Evolutionary conservation across 2,888 invertebrate genomes (phyloP).

Genomic region (Xestia ashworthii): DNA sequence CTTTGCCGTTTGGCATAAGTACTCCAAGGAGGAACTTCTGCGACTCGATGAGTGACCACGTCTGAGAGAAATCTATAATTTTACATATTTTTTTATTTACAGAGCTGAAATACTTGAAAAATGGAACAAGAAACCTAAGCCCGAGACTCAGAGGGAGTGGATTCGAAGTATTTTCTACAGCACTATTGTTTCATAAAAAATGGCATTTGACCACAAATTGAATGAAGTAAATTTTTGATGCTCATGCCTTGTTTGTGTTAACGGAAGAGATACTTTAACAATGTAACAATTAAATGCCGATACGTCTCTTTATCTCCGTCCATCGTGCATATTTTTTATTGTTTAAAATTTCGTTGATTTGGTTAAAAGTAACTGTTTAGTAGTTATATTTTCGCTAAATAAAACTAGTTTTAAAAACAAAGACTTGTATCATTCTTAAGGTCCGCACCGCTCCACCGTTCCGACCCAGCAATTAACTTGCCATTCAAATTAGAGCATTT

Average conservation of each 20-base stretch:
- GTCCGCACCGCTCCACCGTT: no score
- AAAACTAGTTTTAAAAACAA: conserved; percentile 22
- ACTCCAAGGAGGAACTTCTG: neutral
- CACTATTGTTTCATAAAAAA: neutral
- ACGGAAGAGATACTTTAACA: conserved; percentile 3
- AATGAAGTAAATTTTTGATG: conserved; percentile 1
- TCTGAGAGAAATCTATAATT: neutral
- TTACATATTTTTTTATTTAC: conserved; percentile 30
- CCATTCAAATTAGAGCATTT: no score
- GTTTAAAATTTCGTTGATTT: neutral
- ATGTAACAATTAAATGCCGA: neutral
- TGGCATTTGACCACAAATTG: neutral
- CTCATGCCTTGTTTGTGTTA: neutral
- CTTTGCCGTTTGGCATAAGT: neutral
- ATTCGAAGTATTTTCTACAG: conserved; percentile 50
- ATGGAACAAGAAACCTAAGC: conserved; percentile 67
- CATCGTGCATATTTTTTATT: neutral
- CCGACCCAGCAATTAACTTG: no score
- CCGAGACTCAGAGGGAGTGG: conserved; percentile 64
- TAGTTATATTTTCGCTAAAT: conserved; percentile 1
- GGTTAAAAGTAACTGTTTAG: neutral
- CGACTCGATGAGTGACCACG: neutral
- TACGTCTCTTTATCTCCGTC: neutral
- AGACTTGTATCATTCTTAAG: neutral
- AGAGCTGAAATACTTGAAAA: conserved; percentile 70